Evolutionary conservation across 2,113 vertebrate genomes (phyloP), one percentile per base, ranked within the genome.

Genomic region (Corythoichthys haematopterus): DNA sequence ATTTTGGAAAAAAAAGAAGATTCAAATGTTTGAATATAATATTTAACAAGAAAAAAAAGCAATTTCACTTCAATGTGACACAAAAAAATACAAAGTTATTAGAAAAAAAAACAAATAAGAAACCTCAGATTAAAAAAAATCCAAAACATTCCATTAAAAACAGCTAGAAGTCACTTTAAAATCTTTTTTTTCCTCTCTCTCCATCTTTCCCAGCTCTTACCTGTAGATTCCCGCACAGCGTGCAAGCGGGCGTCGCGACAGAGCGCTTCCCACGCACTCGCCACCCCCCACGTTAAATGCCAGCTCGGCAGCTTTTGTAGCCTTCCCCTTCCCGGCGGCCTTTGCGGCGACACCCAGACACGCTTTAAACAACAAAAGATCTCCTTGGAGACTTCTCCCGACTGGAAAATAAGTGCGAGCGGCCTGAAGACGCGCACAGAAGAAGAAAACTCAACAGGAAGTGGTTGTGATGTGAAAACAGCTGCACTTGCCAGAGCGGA

Each of bases 341-440:
- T 28, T 28, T 28, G 20, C 20, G 37, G 35, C 33, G 36, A 43
- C 71, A 80, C 80, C 85, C 83, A 28, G 20, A 28, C 20, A 28
- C 20, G 20, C 20, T 43, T 43, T 89, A 95, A 93, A 94, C 95
- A 96, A 93, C 94, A 92, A 94, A 86, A 90, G 80, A 95, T 98
- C 94, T 94, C 95, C 95, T 91, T 91, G 94, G 95, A 93, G 95
- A 96, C 94, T 88, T 84, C 77, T 83, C 78, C 76, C 68, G 80
- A 87, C 77, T 74, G 65, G 89, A 81, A 75, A 50, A 36, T 15
- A 88, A 36, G 72, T 90, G 89, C 82, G 90, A 86, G 86, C 7
- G 47, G 92, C 91, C 88, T 89, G 36, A 37, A 14, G 56, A 58
- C 13, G 14, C 4, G 11, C 3, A 35, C 35, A 36, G 3, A 60